phyloP scores from a whole-genome alignment of 2,797 vertebrate genomes.

The Clangula hyemalis region DNA sequence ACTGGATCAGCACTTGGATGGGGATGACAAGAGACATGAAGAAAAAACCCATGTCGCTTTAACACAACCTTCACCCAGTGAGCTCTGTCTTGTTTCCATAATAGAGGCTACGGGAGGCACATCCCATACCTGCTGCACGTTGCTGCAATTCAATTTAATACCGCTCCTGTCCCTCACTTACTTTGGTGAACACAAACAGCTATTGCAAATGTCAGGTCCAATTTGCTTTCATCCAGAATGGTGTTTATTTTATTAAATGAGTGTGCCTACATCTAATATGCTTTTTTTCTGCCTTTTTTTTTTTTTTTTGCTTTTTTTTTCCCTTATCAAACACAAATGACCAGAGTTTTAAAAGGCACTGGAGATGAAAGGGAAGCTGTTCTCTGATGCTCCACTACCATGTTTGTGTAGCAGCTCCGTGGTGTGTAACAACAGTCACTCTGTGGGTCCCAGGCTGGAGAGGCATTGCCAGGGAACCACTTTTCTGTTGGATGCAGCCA shows the following conservation, averaged over 20 bases:
- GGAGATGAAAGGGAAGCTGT: neutral
- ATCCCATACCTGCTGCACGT: neutral
- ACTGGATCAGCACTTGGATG: neutral
- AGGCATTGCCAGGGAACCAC: neutral
- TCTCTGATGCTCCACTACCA: neutral
- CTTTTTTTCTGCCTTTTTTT: neutral
- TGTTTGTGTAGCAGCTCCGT: neutral
- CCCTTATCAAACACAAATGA: neutral
- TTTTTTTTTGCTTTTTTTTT: neutral
- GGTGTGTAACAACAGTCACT: accelerated
- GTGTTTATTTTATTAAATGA: neutral
- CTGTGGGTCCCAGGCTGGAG: neutral
- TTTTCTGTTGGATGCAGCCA: neutral
- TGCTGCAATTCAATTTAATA: neutral
- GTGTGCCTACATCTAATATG: neutral
- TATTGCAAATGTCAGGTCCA: neutral
- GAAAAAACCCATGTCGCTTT: neutral
- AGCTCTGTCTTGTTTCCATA: neutral
- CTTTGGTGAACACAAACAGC: neutral
- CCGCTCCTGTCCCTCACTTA: neutral
- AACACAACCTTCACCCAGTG: neutral
- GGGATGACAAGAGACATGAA: neutral
- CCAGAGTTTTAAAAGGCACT: neutral
- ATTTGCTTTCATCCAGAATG: neutral
- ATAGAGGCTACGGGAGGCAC: neutral